These are phyloP conservation scores for Brachyopa scutellaris DNA, from an alignment of 2,888 invertebrate genomes.

Conservation along the genomic window DNA sequence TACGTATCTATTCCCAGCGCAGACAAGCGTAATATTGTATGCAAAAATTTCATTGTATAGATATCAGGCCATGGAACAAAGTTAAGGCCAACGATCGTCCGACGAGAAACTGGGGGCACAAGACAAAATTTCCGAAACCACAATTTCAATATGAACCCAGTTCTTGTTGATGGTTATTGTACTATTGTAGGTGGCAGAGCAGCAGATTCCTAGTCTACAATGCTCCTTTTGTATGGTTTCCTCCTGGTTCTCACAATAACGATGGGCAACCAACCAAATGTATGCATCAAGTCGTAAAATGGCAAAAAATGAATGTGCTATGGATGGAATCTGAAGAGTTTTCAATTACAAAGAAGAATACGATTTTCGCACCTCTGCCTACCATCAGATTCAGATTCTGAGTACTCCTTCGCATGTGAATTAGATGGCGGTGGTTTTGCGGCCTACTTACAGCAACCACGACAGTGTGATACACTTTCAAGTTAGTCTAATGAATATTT, in stretches of 20 bases:
- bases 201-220: neutral
- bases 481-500: conserved; percentile 37
- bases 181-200: conserved; percentile 14
- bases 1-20: neutral
- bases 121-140: neutral
- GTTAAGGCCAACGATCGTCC: neutral
- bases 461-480: conserved; percentile 24
- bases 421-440: neutral
- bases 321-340: conserved; percentile 7
- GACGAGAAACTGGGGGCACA: neutral
- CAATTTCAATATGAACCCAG: conserved; percentile 2
- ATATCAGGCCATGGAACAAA: neutral
- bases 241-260: neutral
- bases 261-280: conserved; percentile 1
- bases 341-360: conserved; percentile 20
- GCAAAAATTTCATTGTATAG: conserved; percentile 9
- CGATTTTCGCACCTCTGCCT: neutral
- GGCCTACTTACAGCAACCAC: neutral
- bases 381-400: neutral
- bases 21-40: conserved; percentile 23
- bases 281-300: conserved; percentile 9
- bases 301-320: conserved; percentile 1
- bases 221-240: conserved; percentile 8
- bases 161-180: neutral
- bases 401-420: neutral